Conservation (phyloP, 2,888 invertebrate species). For the Himalopsyche tibetana region DNA sequence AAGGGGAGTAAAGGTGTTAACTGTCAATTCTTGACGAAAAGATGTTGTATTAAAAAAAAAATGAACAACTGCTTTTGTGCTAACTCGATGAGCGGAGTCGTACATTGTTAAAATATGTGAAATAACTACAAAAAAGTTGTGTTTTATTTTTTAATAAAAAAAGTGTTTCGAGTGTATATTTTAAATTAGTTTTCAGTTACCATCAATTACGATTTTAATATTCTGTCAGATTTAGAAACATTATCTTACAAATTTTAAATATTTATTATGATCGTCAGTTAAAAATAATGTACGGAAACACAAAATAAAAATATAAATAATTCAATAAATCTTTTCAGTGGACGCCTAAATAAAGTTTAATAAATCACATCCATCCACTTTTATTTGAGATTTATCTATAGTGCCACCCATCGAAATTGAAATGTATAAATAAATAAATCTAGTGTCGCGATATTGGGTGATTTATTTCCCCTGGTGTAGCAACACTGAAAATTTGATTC, state of each 20-base stretch:
- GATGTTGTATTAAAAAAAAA: too few relatives aligned
- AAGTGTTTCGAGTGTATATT: too few relatives aligned
- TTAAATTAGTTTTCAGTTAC: too few relatives aligned
- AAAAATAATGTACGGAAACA: slow-evolving; percentile 1
- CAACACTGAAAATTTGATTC: slow-evolving; percentile 22
- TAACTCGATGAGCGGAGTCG: too few relatives aligned
- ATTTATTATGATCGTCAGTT: slow-evolving; percentile 9
- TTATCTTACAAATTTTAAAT: background rate
- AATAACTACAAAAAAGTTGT: too few relatives aligned
- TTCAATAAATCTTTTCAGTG: slow-evolving; percentile 30
- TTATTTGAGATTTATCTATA: slow-evolving; percentile 42
- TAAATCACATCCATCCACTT: slow-evolving; percentile 2
- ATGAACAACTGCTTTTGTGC: too few relatives aligned
- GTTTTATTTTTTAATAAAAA: too few relatives aligned
- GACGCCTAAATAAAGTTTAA: slow-evolving; percentile 2
- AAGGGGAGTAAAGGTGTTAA: too few relatives aligned
- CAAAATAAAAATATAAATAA: background rate
- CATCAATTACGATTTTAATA: too few relatives aligned
- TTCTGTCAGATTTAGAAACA: background rate
- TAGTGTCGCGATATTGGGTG: slow-evolving; percentile 18
- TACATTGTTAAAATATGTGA: too few relatives aligned
- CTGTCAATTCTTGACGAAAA: too few relatives aligned
- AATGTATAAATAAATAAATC: slow-evolving; percentile 39
- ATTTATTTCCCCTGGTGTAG: background rate
- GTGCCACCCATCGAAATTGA: slow-evolving; percentile 37